These are phyloP conservation scores for Mareca strepera DNA, from an alignment of 2,797 vertebrate species.

Conservation along the genomic window DNA sequence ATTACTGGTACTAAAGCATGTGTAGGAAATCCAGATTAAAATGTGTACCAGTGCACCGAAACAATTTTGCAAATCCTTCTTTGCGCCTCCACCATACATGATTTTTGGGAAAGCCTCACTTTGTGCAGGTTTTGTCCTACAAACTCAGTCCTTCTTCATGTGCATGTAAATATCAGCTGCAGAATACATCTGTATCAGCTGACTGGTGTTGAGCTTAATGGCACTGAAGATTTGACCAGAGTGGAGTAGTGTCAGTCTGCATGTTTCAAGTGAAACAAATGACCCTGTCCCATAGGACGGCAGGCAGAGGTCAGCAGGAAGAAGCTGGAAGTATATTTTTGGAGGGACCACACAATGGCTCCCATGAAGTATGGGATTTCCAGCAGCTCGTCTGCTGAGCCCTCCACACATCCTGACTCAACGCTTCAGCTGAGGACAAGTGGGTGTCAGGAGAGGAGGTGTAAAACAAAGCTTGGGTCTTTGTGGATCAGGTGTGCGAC, in stretches of 20 bases:
- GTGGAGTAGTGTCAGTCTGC: neutral
- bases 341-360: accelerated
- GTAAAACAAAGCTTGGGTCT: constrained; percentile 20
- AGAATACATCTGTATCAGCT: neutral
- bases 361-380: neutral
- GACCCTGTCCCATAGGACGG: neutral
- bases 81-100: too few species aligned
- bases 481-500: constrained; percentile 57
- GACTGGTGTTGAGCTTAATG: too few species aligned
- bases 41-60: neutral
- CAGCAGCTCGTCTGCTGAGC: neutral
- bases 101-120: neutral
- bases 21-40: neutral
- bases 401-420: neutral
- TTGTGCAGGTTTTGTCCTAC: neutral
- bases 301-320: accelerated
- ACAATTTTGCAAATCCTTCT: neutral
- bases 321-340: neutral
- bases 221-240: neutral
- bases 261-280: neutral
- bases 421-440: neutral
- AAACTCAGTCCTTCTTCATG: neutral
- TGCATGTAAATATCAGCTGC: neutral
- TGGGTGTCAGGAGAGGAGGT: constrained; percentile 23
- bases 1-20: neutral